A percentile compares a stretch with the other conserved stretches of the same genome.
Evolutionary conservation across 30 jellyfish, hydroid and myxozoan species (phyloP).

Genomic region (Rhopilema esculentum): DNA sequence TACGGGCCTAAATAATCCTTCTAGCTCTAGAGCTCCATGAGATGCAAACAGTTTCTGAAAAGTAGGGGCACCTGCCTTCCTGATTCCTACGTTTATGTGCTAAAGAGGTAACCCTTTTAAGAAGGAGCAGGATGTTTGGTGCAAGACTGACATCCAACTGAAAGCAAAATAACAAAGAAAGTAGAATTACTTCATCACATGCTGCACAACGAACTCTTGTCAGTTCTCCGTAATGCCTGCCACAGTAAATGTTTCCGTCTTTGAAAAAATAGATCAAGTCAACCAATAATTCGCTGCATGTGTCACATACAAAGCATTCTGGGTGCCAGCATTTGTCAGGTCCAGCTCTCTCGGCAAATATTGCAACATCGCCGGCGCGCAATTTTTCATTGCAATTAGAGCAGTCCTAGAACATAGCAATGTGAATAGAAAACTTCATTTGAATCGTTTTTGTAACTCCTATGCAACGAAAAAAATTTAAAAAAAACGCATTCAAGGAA

Average conservation of each 20-base stretch:
- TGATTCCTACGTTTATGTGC: too few relatives aligned
- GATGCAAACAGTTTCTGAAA: too few relatives aligned
- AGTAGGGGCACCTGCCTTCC: too few relatives aligned
- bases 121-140: too few relatives aligned
- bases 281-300: constrained; percentile 85
- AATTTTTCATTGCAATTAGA: constrained; percentile 64
- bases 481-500: too few relatives aligned
- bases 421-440: neutral
- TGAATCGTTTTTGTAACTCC: too few relatives aligned
- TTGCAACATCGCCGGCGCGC: constrained; percentile 88
- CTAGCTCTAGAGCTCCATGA: too few relatives aligned
- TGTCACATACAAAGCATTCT: constrained; percentile 84
- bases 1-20: too few relatives aligned
- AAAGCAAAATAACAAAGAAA: too few relatives aligned
- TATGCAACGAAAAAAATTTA: too few relatives aligned
- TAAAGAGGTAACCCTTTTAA: too few relatives aligned
- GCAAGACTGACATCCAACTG: too few relatives aligned
- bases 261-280: constrained; percentile 85
- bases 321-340: constrained; percentile 96
- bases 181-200: constrained; percentile 98
- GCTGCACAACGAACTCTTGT: constrained; percentile 95
- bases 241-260: constrained; percentile 88
- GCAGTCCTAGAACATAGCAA: constrained; percentile 53
- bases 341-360: constrained; percentile 90
- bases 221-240: constrained; percentile 97